Evolutionary conservation across 2,888 invertebrate genomes (phyloP).

Genomic region (Mechanitis messenoides): DNA sequence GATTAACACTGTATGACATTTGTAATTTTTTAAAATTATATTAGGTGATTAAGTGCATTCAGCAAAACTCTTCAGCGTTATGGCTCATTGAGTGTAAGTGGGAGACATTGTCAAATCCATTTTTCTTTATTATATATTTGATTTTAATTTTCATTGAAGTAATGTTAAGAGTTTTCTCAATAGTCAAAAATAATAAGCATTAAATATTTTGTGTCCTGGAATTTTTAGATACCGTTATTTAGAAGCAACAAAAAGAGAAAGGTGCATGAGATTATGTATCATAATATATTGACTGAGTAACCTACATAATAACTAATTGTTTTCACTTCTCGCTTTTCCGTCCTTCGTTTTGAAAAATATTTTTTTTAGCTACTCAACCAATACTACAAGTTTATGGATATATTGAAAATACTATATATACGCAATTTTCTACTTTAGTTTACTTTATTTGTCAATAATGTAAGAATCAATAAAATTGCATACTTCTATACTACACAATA

Average conservation of each 20-base stretch:
- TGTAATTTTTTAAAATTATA: slow-evolving; percentile 4
- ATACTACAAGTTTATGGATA: not conserved
- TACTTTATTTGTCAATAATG: not conserved
- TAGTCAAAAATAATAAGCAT: not conserved
- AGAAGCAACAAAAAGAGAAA: slow-evolving; percentile 31
- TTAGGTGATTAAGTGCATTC: slow-evolving; percentile 8
- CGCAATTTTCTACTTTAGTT: not conserved
- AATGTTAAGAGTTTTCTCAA: not conserved
- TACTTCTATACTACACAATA: no score
- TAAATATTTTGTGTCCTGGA: not conserved
- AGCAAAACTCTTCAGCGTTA: slow-evolving; percentile 24
- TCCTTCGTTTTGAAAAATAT: not conserved
- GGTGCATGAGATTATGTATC: slow-evolving; percentile 26
- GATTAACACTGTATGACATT: slow-evolving; percentile 10
- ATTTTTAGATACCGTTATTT: slow-evolving; percentile 14
- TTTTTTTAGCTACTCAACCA: not conserved
- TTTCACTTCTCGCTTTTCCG: slow-evolving; percentile 13
- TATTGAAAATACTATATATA: not conserved
- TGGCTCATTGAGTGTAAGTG: slow-evolving; percentile 38
- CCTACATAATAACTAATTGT: slow-evolving; percentile 30
- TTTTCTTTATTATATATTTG: slow-evolving; percentile 26
- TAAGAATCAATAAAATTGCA: not conserved
- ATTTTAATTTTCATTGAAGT: slow-evolving; percentile 13
- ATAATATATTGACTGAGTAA: slow-evolving; percentile 29
- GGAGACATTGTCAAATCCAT: slow-evolving; percentile 30